Percentiles rank a stretch among this genome's conserved stretches.
phyloP scores from a whole-genome alignment of 1,140 invertebrate genomes.

The Ips nitidus region DNA sequence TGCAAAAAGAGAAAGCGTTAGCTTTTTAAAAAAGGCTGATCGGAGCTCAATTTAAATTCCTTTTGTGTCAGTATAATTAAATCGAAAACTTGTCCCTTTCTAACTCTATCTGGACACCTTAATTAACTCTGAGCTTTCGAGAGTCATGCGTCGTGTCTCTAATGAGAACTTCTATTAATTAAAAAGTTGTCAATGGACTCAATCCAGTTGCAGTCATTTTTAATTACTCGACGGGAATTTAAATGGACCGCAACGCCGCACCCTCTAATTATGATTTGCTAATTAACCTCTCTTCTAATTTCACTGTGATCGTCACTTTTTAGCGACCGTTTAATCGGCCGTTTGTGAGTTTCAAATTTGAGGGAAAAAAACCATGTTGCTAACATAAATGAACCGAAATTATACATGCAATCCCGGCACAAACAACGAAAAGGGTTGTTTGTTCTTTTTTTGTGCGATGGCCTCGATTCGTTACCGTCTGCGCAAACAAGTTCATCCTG shows the following conservation, averaged over 20 bases:
- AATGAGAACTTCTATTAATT: slow-evolving; percentile 21
- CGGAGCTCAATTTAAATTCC: slow-evolving; percentile 3
- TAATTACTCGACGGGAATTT: slow-evolving; percentile 17
- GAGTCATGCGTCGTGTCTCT: slow-evolving; percentile 13
- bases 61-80: slow-evolving; percentile 9
- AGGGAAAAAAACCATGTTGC: no score
- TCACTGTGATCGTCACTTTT: not conserved
- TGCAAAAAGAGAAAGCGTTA: no score
- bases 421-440: no score
- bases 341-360: no score
- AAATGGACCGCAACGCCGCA: slow-evolving; percentile 6
- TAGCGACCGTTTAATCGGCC: no score
- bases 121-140: slow-evolving; percentile 2
- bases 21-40: no score
- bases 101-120: slow-evolving; percentile 7
- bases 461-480: no score
- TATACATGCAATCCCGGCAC: no score
- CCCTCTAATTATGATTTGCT: slow-evolving; percentile 20
- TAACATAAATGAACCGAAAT: no score
- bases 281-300: slow-evolving; percentile 7
- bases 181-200: slow-evolving; percentile 18
- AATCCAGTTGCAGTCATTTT: slow-evolving; percentile 14
- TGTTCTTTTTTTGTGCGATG: no score
- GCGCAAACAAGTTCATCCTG: no score
- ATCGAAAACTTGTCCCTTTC: slow-evolving; percentile 12